phyloP scores from a whole-genome alignment of 2,888 invertebrate species.

The Autographa pulchrina region DNA sequence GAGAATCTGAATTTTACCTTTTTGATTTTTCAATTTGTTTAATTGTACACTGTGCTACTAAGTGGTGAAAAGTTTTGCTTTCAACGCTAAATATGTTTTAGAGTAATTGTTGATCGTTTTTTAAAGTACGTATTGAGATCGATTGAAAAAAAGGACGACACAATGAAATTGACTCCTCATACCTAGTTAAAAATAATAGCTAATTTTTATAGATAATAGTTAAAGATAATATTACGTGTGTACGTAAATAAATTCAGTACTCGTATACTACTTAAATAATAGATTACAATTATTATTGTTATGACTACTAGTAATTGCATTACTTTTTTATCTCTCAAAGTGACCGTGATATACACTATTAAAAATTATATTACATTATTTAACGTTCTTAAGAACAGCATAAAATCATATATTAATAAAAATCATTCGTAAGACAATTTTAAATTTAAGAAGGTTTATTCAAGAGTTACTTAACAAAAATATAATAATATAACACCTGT shows the following conservation, averaged over 20 bases:
- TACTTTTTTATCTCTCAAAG: background rate
- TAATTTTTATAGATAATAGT: too few species aligned
- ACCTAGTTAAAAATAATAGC: too few species aligned
- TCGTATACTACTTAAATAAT: background rate
- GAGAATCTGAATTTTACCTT: conserved; percentile 66
- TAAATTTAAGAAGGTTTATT: too few species aligned
- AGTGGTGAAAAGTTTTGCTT: conserved; percentile 61
- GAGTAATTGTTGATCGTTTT: background rate
- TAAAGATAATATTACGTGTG: too few species aligned
- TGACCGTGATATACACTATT: background rate
- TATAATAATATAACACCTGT: too few species aligned
- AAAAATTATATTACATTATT: background rate
- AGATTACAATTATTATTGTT: background rate
- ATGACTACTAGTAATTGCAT: background rate
- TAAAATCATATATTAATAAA: too few species aligned
- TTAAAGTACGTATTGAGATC: background rate
- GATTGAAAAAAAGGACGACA: background rate
- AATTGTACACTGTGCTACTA: conserved; percentile 63
- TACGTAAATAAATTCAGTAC: background rate
- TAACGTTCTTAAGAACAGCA: too few species aligned
- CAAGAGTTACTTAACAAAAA: too few species aligned
- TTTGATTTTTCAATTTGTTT: conserved; percentile 75
- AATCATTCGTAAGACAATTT: too few species aligned
- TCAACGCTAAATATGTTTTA: conserved; percentile 44
- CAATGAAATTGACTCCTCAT: too few species aligned